Percentiles rank a stretch among this genome's conserved stretches.
Evolutionary conservation across 35 echinoderm and acorn worm species (phyloP).

Genomic region (Lytechinus pictus): DNA sequence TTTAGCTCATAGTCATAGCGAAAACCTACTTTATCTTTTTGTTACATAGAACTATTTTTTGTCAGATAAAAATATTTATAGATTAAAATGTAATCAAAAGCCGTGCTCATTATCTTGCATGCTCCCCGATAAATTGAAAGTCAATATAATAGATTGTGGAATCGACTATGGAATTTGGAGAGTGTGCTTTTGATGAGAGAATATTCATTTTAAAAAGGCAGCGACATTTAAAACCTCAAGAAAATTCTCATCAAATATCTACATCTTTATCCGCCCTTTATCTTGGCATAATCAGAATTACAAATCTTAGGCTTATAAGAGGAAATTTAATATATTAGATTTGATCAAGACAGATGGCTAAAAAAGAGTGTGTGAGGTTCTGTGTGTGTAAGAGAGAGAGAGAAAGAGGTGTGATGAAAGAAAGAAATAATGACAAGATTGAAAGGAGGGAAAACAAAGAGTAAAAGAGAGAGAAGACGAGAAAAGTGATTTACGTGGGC

Average conservation of each 20-base stretch:
- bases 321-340: background rate
- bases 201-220: background rate
- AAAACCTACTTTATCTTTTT: too few relatives aligned
- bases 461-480: background rate
- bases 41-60: too few relatives aligned
- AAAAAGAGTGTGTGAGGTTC: background rate
- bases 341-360: background rate
- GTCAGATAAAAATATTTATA: too few relatives aligned
- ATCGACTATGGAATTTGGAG: too few relatives aligned
- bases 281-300: background rate
- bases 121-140: too few relatives aligned
- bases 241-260: background rate
- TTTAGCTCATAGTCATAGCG: too few relatives aligned
- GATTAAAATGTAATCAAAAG: too few relatives aligned
- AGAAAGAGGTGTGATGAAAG: background rate
- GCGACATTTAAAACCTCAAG: background rate
- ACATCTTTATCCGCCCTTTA: background rate
- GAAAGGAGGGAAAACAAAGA: background rate
- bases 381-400: background rate
- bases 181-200: background rate
- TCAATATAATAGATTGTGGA: too few relatives aligned
- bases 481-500: conserved; percentile 8
- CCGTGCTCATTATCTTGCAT: too few relatives aligned
- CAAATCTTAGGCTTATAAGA: background rate
- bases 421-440: background rate